A percentile compares a stretch with the other conserved stretches of the same genome.
Conservation (phyloP, 2,113 vertebrate genomes). For the Pelodiscus sinensis region DNA sequence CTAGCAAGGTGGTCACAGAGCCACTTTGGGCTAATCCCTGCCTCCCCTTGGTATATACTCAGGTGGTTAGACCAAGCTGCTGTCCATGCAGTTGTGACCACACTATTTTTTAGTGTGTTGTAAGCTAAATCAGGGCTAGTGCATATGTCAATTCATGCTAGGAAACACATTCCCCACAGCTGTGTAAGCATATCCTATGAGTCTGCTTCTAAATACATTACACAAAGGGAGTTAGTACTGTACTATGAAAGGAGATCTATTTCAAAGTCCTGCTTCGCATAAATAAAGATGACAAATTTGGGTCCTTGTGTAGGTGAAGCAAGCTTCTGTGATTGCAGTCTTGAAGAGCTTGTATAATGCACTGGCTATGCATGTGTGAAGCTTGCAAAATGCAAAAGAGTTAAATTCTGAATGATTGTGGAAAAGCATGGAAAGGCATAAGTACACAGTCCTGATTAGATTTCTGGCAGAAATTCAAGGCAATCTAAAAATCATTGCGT, state of each 20-base stretch:
- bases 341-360: not conserved
- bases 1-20: not conserved
- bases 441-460: not conserved
- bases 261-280: not conserved
- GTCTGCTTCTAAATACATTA: not conserved
- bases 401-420: not conserved
- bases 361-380: not conserved
- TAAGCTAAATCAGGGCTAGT: not conserved
- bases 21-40: not conserved
- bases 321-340: not conserved
- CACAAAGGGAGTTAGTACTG: not conserved
- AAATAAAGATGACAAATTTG: not conserved
- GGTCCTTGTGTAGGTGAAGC: constrained; percentile 24
- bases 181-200: fast-evolving
- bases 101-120: not conserved
- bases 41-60: not conserved
- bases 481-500: not conserved
- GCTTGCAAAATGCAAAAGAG: not conserved
- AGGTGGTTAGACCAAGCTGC: not conserved
- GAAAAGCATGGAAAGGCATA: not conserved
- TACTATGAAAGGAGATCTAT: not conserved
- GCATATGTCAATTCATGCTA: not conserved
- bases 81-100: not conserved
- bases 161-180: not conserved
- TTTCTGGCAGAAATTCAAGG: not conserved